Base-by-base conservation (phyloP, 2,797 vertebrate species). In the Benthosema pterotum region DNA sequence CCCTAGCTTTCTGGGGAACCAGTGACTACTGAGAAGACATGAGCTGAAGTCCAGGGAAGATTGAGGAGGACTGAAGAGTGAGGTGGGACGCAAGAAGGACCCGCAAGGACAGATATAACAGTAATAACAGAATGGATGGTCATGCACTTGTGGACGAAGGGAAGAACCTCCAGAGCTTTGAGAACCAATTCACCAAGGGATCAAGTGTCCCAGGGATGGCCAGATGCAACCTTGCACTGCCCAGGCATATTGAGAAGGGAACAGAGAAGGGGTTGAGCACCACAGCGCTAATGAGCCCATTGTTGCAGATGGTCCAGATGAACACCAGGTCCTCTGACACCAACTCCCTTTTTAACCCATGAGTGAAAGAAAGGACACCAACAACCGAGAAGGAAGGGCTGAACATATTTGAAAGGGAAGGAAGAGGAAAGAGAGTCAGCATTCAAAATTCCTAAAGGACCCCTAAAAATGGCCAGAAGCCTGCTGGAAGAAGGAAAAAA, bases 341-440 rank as follows among this genome's bases (percentile, higher is more conserved):
- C 51, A 52, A 52, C 51, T 52, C 51, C 51, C 51, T 14, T 19
- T 12, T 52, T 11, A 52, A 52, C 51, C 19, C 11, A 6, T 12
- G 28, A 52, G 51, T 19, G 4, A 12, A 18, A 52, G 51, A 52
- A 52, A 52, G 51, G 51, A 28, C 51, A 19, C 51, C 51, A 52
- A n/a, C 22, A 52, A 25, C 19, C 18, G 51, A 28, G 19, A 52
- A n/a, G 51, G 51, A 52, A 28, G 51, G 51, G 25, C 51, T 28
- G 19, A 32, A 32, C 28, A 12, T 19, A 52, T 4, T 13, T 28
- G 25, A 28, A 52, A 52, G 18, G 50, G 17, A 51, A 52, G 11
- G 50, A 7, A 14, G 17, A 8, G 57, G 43, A 45, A 45, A 45
- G 43, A 45, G 43, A 45, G 43, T 45, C 43, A 45, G 43, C 11